Base-by-base conservation (phyloP, 2,113 vertebrate species). In the Coptodon bakossiorum region DNA sequence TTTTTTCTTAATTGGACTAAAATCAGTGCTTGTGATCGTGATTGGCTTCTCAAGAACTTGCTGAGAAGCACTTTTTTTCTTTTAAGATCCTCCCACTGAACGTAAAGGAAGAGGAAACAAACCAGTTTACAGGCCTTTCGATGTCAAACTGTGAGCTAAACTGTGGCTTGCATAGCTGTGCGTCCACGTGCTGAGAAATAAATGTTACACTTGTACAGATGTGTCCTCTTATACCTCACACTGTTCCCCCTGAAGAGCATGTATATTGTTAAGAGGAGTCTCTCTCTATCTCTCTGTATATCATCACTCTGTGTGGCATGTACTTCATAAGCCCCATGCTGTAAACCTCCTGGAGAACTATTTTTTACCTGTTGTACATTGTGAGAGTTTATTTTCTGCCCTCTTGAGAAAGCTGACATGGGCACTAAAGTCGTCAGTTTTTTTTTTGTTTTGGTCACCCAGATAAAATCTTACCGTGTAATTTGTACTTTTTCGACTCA, bases 161-260 rank as follows among this genome's bases (percentile, higher is more conserved):
- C 17, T 73, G 57, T 68, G 83, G 76, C 81, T 43, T 57, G 79
- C 45, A 17, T 88, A 84, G 86, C 45, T 78, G 48, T 34, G 73
- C 17, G 27, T 78, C 73, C 17, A 34, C 53, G 90, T 94, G 86
- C 86, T 53, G 87, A 83, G 81, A 63, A 87, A 68, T 89, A 52
- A 80, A 40, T 90, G 89, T 88, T 86, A 82, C 85, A 89, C 91
- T 86, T 96, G 92, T 96, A 95, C 91, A 95, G 90, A 88, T 80
- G 82, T 95, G 86, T 92, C 91, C 85, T 89, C 90, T 91, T 40
- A 91, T 94, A 95, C 89, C 90, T 94, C 92, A 89, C 86, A 3
- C 91, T 80, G 56, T 94, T 90, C 84, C 90, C 90, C 89, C 88
- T 93, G 17, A 63, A 94, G 88, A 89, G 92, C 91, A 95, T 92